Evolutionary conservation across 2,888 invertebrate genomes (phyloP), one percentile per base, ranked within the genome.

Genomic region (Dicycla oo): DNA sequence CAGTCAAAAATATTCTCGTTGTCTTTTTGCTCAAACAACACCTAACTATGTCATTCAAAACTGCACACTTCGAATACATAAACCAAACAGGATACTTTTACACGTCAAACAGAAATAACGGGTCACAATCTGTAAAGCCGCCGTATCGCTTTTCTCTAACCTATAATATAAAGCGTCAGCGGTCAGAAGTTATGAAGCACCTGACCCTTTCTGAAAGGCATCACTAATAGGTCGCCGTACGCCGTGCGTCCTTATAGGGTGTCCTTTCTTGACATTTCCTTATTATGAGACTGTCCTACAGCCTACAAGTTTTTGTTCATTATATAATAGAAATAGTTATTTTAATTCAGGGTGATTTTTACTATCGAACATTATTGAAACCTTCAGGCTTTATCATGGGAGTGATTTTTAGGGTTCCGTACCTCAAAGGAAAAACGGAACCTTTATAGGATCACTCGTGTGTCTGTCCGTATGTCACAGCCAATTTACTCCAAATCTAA

Each of bases 161-260:
- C 54, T 72, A 40, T 68, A 65, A 66, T 68, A 65, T 66, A 58
- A 82, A 68, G 57, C 49, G 68, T 77, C 66, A 81, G 57, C 53
- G 68, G 65, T 68, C 68, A 73, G 20, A 68, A 78, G 57, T 73
- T 82, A 82, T 82, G 62, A 72, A 68, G 45, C 65, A 78, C 61
- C 57, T 82, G 73, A 82, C 81, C 81, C 82, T 73, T 78, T 72
- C n/a, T 66, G 82, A 82, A 82, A 62, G 82, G 51, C 78, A 66
- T 63, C 57, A 53, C 43, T 73, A 62, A 78, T 82, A 63, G 79
- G 82, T 73, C 69, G n/a, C 61, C 53, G 34, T 60, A 45, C 51
- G 63, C 45, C 56, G 20, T 64, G 18, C 23, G 63, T 57, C 63
- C 73, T 67, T 69, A 60, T 56, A 1, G 18, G 26, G 26, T 54